Percentiles rank a stretch among this genome's conserved stretches.
Evolutionary conservation across 2,888 invertebrate species (phyloP).

Genomic region (Luperina testacea): DNA sequence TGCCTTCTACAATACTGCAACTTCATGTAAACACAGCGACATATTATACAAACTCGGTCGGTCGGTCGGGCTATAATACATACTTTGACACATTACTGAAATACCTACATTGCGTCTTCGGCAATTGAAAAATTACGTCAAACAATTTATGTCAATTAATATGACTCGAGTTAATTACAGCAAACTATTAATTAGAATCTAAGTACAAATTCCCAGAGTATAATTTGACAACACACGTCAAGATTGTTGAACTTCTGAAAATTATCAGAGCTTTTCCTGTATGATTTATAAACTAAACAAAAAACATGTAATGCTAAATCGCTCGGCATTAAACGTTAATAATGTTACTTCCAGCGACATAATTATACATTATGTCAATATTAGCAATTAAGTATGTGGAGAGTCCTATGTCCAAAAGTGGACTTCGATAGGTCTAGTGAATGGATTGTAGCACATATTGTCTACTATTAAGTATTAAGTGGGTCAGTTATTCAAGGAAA

Average conservation of each 20-base stretch:
- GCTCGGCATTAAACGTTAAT: background rate
- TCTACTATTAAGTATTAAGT: background rate
- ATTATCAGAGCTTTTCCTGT: background rate
- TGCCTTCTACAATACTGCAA: background rate
- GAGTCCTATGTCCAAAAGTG: background rate
- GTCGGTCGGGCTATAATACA: slow-evolving; percentile 3
- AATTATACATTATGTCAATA: slow-evolving; percentile 1
- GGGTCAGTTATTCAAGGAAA: background rate
- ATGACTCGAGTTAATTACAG: slow-evolving; percentile 13
- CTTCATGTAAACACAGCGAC: background rate
- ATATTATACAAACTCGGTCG: too few species aligned
- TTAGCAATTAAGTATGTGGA: background rate
- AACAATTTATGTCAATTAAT: background rate
- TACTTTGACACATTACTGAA: slow-evolving; percentile 7
- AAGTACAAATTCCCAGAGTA: background rate
- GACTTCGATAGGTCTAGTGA: background rate
- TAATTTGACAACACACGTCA: slow-evolving; percentile 13
- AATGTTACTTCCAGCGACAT: background rate
- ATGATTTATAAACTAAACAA: background rate
- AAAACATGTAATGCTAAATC: background rate
- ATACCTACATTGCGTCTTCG: background rate
- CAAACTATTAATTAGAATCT: slow-evolving; percentile 11
- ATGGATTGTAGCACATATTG: background rate
- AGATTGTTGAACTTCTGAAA: background rate
- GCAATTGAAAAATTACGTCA: background rate